These are phyloP conservation scores for Gobio occitaniae DNA, from an alignment of 2,797 vertebrate genomes.

Conservation along the genomic window DNA sequence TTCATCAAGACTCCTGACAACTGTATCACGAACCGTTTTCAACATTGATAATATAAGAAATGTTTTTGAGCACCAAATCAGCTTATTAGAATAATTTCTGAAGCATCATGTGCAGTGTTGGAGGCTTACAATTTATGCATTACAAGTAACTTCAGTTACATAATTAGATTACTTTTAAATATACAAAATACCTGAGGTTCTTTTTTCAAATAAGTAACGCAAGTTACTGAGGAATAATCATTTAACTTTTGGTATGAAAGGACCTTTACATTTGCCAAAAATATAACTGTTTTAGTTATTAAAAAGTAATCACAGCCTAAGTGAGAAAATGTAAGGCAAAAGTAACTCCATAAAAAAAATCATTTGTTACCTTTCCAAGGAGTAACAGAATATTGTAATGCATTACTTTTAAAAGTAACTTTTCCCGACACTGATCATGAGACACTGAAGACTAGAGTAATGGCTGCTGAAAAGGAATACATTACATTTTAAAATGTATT, in stretches of 20 bases:
- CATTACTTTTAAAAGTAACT: not conserved
- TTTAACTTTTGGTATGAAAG: not conserved
- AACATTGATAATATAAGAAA: not conserved
- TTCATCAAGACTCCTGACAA: not conserved
- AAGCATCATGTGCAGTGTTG: not conserved
- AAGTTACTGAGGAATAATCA: not conserved
- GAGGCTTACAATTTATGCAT: not conserved
- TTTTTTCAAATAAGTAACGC: not conserved
- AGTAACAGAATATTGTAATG: not conserved
- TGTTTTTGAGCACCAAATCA: not conserved
- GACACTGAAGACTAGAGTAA: not conserved
- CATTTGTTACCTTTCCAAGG: not conserved
- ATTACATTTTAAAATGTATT: not conserved
- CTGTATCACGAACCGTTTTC: not conserved
- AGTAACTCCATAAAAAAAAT: not conserved
- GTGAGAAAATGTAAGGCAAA: not conserved
- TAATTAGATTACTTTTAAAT: not conserved
- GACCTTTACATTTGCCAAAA: not conserved
- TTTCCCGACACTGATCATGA: not conserved
- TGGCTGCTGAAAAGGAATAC: not conserved
- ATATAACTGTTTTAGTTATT: not conserved
- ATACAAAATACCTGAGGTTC: not conserved
- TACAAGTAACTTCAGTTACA: not conserved
- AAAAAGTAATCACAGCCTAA: not conserved
- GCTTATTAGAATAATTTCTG: not conserved